These are phyloP conservation scores for Lithophane semibrunnea DNA, from an alignment of 2,888 invertebrate genomes.

Conservation along the genomic window DNA sequence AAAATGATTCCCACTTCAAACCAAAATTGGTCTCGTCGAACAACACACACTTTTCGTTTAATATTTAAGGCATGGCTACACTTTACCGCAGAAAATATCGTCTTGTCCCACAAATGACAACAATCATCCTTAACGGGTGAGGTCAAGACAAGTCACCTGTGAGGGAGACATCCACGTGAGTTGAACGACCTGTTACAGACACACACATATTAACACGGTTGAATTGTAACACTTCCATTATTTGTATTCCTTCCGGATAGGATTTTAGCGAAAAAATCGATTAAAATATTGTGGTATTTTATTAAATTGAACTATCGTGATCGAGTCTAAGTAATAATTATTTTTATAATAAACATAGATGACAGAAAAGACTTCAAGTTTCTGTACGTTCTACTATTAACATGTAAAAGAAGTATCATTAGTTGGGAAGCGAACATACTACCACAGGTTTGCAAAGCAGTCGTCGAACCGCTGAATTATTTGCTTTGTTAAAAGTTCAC, in stretches of 20 bases:
- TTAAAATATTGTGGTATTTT: background rate
- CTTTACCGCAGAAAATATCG: constrained; percentile 25
- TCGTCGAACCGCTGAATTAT: background rate
- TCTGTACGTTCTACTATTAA: too few relatives aligned
- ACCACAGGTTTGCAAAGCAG: background rate
- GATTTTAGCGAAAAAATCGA: background rate
- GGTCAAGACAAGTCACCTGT: constrained; percentile 56
- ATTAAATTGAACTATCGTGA: background rate
- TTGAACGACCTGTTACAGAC: constrained; percentile 2
- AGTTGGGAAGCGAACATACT: background rate
- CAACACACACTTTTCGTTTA: constrained; percentile 14
- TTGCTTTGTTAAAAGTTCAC: background rate
- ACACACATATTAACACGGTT: constrained; percentile 1
- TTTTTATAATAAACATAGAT: too few relatives aligned
- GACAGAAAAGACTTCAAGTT: too few relatives aligned
- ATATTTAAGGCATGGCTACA: constrained; percentile 27
- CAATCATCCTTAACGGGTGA: constrained; percentile 65
- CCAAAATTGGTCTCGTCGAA: background rate
- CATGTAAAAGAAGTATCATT: background rate
- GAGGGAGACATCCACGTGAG: constrained; percentile 12
- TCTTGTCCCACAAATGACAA: constrained; percentile 48
- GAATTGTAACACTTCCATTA: constrained; percentile 15
- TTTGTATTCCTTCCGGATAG: background rate
- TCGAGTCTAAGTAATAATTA: background rate
- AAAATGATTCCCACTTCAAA: constrained; percentile 12